Percentiles rank a stretch among this genome's conserved stretches.
Evolutionary conservation across 2,888 invertebrate genomes (phyloP).

Genomic region (Phymatocera aterrima): DNA sequence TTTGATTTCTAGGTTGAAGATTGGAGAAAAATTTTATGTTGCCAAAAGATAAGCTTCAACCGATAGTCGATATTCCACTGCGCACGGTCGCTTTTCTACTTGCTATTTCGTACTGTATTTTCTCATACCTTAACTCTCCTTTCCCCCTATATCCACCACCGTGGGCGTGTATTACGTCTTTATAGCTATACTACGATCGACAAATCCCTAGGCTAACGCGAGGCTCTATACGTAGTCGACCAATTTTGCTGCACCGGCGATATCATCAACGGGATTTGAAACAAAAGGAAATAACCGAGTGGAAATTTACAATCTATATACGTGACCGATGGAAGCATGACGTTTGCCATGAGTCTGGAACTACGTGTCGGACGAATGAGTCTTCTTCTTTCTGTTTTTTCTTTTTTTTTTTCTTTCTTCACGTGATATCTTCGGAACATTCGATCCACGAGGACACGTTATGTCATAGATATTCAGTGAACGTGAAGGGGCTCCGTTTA

Average conservation of each 20-base stretch:
- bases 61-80: conserved; percentile 44
- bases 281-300: conserved; percentile 27
- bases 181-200: conserved; percentile 16
- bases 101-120: conserved; percentile 5
- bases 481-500: too few species aligned
- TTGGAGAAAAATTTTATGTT: conserved; percentile 24
- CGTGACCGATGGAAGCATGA: background rate
- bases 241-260: conserved; percentile 33
- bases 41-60: conserved; percentile 41
- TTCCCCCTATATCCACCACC: background rate
- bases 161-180: background rate
- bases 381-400: background rate
- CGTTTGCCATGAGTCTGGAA: background rate
- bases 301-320: conserved; percentile 32
- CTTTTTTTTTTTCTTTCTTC: background rate
- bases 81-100: conserved; percentile 28
- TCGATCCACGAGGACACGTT: background rate
- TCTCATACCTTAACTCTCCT: background rate
- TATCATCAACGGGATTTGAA: conserved; percentile 13
- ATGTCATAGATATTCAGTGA: background rate
- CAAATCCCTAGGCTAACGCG: conserved; percentile 21
- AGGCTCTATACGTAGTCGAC: conserved; percentile 28
- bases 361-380: background rate
- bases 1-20: conserved; percentile 5
- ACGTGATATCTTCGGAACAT: background rate